Evolutionary conservation across 2,888 invertebrate genomes (phyloP), one percentile per base, ranked within the genome.

Genomic region (Tridacna crocea): DNA sequence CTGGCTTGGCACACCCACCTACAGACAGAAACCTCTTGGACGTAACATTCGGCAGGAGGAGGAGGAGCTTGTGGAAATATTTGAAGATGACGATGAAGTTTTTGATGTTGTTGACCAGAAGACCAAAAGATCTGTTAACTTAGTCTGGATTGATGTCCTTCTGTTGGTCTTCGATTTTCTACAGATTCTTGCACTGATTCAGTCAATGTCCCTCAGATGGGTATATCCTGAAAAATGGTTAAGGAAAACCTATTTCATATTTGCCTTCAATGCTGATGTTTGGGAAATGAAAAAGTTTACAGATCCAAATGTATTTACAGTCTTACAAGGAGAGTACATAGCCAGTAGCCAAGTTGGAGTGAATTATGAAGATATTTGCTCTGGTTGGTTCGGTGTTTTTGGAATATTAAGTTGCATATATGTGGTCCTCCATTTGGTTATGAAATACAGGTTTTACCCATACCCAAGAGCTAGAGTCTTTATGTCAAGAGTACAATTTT

Each of bases 141-240:
- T 92, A 47, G 82, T 92, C 8, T 89, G 90, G 83, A 84, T 86
- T 46, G 93, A 93, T 82, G 85, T 88, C 8, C 27, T 89, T 48
- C 85, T 93, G 11, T 72, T 92, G 19, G 80, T 88, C 17, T 24
- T 93, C 15, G 92, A 92, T 61, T 89, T 89, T 61, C 82, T 92
- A 13, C 93, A 93, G 84, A 83, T 93, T n/a, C 88, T 92, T 68
- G 91, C 92, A 10, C 66, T 93, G 46, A 82, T 92, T 24, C 92
- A 93, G 84, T 90, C 92, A 10, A 89, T 93, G 90, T 88, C 92
- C n/a, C 80, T 93, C 24, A 86, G 92, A 75, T 93, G 93, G 93
- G 85, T 90, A 0, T 93, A 88, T 87, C 92, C 93, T 26, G 83
- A 87, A 46, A 74, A 82, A 17, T 93, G 92, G 91, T 61, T 93